These are phyloP conservation scores for Nannobrachium achirus DNA, from an alignment of 2,113 vertebrate genomes.

Conservation along the genomic window DNA sequence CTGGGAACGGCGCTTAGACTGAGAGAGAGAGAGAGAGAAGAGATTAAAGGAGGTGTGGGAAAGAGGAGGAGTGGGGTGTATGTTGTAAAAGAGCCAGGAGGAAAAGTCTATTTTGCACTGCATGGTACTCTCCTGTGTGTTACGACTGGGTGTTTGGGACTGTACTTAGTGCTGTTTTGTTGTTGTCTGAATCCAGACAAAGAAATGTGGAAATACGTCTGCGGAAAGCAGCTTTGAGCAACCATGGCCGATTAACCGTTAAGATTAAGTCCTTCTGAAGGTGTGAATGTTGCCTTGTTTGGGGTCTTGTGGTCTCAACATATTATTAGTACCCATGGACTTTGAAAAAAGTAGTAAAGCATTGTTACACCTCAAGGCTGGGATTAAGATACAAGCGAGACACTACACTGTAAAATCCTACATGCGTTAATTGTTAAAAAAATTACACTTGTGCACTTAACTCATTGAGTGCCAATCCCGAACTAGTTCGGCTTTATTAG, in stretches of 20 bases:
- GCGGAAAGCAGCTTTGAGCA: conserved; percentile 34
- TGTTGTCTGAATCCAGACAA: background rate
- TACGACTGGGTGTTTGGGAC: too few relatives aligned
- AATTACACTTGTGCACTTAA: too few relatives aligned
- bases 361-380: background rate
- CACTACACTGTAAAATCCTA: too few relatives aligned
- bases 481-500: too few relatives aligned
- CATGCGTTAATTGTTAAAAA: too few relatives aligned
- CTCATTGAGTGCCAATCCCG: too few relatives aligned
- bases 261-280: background rate
- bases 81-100: too few relatives aligned
- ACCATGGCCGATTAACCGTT: background rate
- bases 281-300: conserved; percentile 36
- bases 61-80: too few relatives aligned
- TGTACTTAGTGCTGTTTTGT: too few relatives aligned
- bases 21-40: background rate
- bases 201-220: conserved; percentile 31
- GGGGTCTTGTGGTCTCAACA: background rate
- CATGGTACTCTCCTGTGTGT: too few relatives aligned
- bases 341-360: background rate
- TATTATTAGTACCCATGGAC: too few relatives aligned
- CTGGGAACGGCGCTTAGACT: conserved; percentile 97
- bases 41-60: background rate
- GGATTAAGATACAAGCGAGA: background rate
- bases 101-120: too few relatives aligned